Evolutionary conservation across 1,140 invertebrate genomes (phyloP).

Genomic region (Centruroides sculpturatus): DNA sequence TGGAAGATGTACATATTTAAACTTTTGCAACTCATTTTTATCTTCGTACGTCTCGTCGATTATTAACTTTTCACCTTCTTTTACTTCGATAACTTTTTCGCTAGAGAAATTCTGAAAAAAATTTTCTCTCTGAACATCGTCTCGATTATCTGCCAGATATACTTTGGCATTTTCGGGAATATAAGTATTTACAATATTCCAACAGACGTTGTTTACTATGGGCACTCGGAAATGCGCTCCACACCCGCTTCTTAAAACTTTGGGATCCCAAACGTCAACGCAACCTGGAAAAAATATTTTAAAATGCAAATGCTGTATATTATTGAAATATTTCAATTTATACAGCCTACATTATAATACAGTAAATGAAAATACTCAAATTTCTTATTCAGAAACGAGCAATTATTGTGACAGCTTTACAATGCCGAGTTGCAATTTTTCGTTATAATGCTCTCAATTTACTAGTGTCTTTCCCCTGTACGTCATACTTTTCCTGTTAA

Average conservation of each 20-base stretch:
- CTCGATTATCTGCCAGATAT: constrained; percentile 41
- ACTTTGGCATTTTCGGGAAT: constrained; percentile 39
- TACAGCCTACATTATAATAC: no score
- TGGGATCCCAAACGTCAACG: constrained; percentile 72
- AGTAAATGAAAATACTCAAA: no score
- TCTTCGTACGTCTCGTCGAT: constrained; percentile 8
- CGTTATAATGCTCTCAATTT: no score
- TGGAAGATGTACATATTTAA: constrained; percentile 29
- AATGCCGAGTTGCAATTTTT: no score
- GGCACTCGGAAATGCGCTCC: constrained; percentile 70
- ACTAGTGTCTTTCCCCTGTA: no score
- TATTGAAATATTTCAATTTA: no score
- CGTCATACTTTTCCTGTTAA: no score
- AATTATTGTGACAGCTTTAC: no score
- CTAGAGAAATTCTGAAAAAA: constrained; percentile 17
- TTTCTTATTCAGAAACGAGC: no score
- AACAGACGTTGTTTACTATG: constrained; percentile 43
- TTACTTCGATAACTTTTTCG: constrained; percentile 20
- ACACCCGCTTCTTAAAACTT: constrained; percentile 62
- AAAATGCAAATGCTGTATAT: no score
- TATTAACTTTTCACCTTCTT: constrained; percentile 11
- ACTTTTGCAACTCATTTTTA: constrained; percentile 9
- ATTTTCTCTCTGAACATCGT: constrained; percentile 41
- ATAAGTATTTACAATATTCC: constrained; percentile 42
- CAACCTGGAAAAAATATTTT: constrained; percentile 43